Evolutionary conservation across 2,113 vertebrate species (phyloP), one percentile per base, ranked within the genome.

Genomic region (Cygnus atratus): DNA sequence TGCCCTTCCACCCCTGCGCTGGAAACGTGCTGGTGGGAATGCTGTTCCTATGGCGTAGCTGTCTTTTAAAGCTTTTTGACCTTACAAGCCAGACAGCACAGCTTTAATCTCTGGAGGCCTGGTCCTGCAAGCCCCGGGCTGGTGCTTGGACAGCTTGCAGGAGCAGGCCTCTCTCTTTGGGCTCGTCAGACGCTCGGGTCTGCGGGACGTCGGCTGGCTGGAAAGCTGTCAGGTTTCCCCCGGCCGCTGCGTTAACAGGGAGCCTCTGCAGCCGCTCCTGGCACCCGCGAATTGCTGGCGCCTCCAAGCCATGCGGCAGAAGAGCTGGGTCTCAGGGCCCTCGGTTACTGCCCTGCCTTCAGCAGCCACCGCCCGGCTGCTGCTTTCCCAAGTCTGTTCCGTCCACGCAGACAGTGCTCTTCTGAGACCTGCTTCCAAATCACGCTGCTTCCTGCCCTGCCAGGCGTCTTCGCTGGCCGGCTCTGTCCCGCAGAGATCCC

Each of bases 211-310:
- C 9, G 25, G 46, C 44, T 41, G 13, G 4, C 55, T 4, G 3
- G 29, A 19, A 33, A 7, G 35, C 74, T 0, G 1, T n/a, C 68
- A 2, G 13, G 21, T 52, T 65, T 76, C 39, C 62, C 44, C 17
- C 11, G 48, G 35, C 25, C 9, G 4, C 39, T 18, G 19, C 2
- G 2, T 18, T 66, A 33, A 2, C 35, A 13, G 48, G 52, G 80
- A 75, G 31, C 31, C 57, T 50, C 20, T 65, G 46, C 46, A 75
- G 22, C 5, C 5, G 13, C 89, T 74, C 57, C 24, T 57, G 1
- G 0, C 21, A 59, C 78, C 0, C 0, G 24, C 55, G 67, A 81
- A 54, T 41, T 7, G 1, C 0, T 6, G 50, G 68, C 33, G 6
- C 66, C 71, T 86, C 62, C 7, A 17, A 25, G 61, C n/a, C 29